Conservation (phyloP, 2,888 invertebrate species). For the Bombyx huttoni region DNA sequence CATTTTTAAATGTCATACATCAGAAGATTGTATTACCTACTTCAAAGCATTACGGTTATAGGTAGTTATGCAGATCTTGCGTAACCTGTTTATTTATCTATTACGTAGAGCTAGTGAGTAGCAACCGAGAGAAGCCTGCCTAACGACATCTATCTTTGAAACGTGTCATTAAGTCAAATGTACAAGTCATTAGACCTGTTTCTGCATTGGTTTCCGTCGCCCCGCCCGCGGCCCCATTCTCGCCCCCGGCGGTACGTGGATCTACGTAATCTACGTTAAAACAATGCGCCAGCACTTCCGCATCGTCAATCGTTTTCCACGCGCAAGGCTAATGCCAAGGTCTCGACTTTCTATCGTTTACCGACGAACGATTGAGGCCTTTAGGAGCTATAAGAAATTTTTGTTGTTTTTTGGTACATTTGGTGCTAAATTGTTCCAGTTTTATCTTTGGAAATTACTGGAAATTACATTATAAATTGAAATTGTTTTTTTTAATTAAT, state of each 20-base stretch:
- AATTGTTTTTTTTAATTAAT: background rate
- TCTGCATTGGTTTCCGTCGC: slow-evolving; percentile 30
- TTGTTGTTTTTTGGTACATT: background rate
- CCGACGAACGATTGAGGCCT: slow-evolving; percentile 6
- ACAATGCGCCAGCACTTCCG: slow-evolving; percentile 58
- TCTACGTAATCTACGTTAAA: slow-evolving; percentile 42
- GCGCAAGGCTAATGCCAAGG: slow-evolving; percentile 67
- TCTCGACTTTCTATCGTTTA: slow-evolving; percentile 51
- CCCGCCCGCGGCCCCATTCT: slow-evolving; percentile 8
- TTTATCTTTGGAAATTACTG: background rate
- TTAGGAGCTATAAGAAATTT: background rate
- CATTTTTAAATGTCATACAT: too few relatives aligned
- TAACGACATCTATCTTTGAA: slow-evolving; percentile 12
- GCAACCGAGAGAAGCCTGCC: background rate
- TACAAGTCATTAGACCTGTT: slow-evolving; percentile 20
- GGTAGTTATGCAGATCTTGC: background rate
- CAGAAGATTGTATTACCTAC: too few relatives aligned
- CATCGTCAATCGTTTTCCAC: slow-evolving; percentile 57
- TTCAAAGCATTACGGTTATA: background rate
- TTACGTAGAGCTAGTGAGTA: slow-evolving; percentile 2
- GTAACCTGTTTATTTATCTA: slow-evolving; percentile 1
- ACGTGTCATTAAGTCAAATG: slow-evolving; percentile 15
- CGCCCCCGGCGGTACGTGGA: slow-evolving; percentile 10
- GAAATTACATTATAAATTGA: background rate
- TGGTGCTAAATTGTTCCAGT: background rate